Percentiles rank a stretch among this genome's conserved stretches.
Conservation (phyloP, 1,140 invertebrate species). For the Tenebrio molitor region DNA sequence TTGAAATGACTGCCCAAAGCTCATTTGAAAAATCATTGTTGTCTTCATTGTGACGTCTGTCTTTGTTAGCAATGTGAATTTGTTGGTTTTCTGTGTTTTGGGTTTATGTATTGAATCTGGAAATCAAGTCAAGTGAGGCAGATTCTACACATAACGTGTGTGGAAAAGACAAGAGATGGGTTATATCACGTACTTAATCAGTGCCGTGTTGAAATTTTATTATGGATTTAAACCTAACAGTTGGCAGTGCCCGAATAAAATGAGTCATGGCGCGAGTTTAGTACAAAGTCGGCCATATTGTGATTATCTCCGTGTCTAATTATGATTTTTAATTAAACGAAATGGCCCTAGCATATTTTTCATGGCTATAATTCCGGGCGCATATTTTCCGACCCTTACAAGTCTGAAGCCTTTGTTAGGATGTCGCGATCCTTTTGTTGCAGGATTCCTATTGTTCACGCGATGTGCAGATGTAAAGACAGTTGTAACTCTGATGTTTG, state of each 20-base stretch:
- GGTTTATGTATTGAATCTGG: no score
- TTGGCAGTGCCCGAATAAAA: slow-evolving; percentile 2
- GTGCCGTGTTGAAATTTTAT: slow-evolving; percentile 6
- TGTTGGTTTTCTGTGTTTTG: no score
- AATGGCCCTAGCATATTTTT: slow-evolving; percentile 40
- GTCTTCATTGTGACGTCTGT: no score
- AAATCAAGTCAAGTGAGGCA: no score
- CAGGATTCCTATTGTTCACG: slow-evolving; percentile 40
- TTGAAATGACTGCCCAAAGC: no score
- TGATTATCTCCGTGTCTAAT: slow-evolving; percentile 27
- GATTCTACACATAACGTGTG: no score
- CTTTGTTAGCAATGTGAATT: no score
- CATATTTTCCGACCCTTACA: slow-evolving; percentile 41
- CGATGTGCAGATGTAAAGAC: slow-evolving; percentile 44
- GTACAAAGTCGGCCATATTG: slow-evolving; percentile 6
- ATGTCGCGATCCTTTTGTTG: slow-evolving; percentile 37
- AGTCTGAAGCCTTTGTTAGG: slow-evolving; percentile 35
- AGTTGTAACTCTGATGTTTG: slow-evolving; percentile 41
- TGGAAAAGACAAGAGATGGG: no score
- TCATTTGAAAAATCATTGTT: no score
- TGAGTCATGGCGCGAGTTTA: slow-evolving; percentile 9
- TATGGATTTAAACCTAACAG: not conserved
- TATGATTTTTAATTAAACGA: slow-evolving; percentile 46
- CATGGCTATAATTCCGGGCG: slow-evolving; percentile 28
- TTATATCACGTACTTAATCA: slow-evolving; percentile 6